Percentiles rank a stretch among this genome's conserved stretches.
phyloP scores from a whole-genome alignment of 2,113 vertebrate species.

The Tapirus terrestris region DNA sequence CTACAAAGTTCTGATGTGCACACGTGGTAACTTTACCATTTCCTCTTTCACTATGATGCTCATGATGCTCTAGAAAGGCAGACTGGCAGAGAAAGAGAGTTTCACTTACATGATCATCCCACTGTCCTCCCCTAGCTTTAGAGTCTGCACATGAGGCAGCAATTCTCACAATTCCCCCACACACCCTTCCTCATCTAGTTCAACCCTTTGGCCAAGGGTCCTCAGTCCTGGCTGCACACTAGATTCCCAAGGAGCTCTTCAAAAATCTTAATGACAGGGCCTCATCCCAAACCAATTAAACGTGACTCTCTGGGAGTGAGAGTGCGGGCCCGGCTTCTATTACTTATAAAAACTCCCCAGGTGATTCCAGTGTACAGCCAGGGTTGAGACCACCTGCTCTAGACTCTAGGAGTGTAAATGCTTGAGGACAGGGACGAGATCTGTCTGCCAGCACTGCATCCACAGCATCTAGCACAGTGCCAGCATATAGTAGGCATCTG shows the following conservation, averaged over 20 bases:
- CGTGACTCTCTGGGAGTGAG: background rate
- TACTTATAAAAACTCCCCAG: background rate
- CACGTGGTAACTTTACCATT: background rate
- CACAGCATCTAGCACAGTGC: background rate
- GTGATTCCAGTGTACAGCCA: background rate
- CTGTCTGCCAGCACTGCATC: background rate
- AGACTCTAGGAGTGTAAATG: background rate
- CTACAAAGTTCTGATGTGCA: background rate
- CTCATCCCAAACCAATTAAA: background rate
- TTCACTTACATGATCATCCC: background rate
- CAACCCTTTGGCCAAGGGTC: background rate
- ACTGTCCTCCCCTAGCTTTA: background rate
- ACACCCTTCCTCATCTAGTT: background rate
- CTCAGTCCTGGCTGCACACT: background rate
- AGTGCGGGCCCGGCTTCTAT: background rate
- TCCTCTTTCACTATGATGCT: background rate
- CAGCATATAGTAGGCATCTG: background rate
- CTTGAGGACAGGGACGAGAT: background rate
- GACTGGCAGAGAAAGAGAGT: background rate
- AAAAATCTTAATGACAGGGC: background rate
- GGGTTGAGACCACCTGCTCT: background rate
- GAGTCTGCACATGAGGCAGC: background rate
- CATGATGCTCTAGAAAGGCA: background rate
- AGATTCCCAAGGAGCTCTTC: background rate
- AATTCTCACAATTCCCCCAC: background rate